phyloP scores from a whole-genome alignment of 1,140 invertebrate genomes.

The Oncopeltus fasciatus region DNA sequence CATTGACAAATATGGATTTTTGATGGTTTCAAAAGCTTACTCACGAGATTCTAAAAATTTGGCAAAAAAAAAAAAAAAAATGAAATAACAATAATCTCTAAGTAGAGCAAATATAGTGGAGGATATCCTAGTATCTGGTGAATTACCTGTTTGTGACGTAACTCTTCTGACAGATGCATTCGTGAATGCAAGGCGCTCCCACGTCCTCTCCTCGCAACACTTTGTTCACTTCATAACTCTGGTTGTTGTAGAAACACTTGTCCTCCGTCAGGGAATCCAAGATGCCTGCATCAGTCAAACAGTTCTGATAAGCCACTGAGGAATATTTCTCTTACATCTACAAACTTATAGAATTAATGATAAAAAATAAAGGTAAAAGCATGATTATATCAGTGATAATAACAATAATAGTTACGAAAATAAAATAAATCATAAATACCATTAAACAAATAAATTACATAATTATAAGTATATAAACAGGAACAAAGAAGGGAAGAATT shows the following conservation, averaged over 20 bases:
- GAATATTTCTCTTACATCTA: not conserved
- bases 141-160: not conserved
- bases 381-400: not conserved
- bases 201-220: not conserved
- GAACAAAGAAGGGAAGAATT: no score
- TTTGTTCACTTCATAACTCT: not conserved
- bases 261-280: not conserved
- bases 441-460: not conserved
- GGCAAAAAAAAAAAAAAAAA: no score
- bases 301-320: not conserved
- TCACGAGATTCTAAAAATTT: no score
- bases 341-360: not conserved
- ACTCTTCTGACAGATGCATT: not conserved
- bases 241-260: conserved; percentile 1
- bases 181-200: not conserved
- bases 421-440: not conserved
- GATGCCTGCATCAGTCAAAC: not conserved
- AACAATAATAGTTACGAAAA: not conserved
- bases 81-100: no score
- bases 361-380: not conserved
- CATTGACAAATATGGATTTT: no score
- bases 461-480: not conserved
- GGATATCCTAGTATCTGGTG: no score
- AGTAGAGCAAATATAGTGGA: no score
- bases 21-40: no score